Percentiles rank a stretch among this genome's conserved stretches.
Evolutionary conservation across 2,888 invertebrate genomes (phyloP).

Genomic region (Calameuta pallipes): DNA sequence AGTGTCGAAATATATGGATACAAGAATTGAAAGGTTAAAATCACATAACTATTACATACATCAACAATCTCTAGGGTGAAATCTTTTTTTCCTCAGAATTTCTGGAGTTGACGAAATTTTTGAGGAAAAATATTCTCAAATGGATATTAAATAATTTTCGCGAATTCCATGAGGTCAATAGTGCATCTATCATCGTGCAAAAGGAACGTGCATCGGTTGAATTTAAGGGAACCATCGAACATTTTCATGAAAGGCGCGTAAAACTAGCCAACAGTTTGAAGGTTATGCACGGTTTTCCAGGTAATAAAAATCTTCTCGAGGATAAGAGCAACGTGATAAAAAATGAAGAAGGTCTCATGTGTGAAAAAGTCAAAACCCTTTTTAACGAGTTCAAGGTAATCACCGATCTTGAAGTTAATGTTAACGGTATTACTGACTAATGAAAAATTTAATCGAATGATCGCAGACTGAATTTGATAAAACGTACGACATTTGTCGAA

Average conservation of each 20-base stretch:
- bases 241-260: constrained; percentile 18
- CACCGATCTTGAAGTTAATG: background rate
- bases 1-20: constrained; percentile 27
- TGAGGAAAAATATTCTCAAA: background rate
- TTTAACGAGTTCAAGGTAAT: constrained; percentile 21
- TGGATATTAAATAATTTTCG: background rate
- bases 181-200: background rate
- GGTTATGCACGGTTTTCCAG: constrained; percentile 21
- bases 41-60: background rate
- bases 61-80: background rate
- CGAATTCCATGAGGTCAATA: background rate
- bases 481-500: constrained; percentile 15
- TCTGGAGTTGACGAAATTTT: background rate
- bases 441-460: background rate
- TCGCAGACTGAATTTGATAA: constrained; percentile 17
- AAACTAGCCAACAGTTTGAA: constrained; percentile 19
- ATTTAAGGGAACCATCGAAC: background rate
- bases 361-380: constrained; percentile 9
- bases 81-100: background rate
- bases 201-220: background rate
- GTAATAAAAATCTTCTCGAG: constrained; percentile 20
- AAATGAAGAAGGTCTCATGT: constrained; percentile 20
- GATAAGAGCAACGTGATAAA: constrained; percentile 12
- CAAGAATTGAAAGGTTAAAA: constrained; percentile 25
- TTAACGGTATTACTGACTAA: background rate